These are phyloP conservation scores for Coelogynopora nodosa DNA, from an alignment of 2,888 invertebrate species.

Conservation along the genomic window DNA sequence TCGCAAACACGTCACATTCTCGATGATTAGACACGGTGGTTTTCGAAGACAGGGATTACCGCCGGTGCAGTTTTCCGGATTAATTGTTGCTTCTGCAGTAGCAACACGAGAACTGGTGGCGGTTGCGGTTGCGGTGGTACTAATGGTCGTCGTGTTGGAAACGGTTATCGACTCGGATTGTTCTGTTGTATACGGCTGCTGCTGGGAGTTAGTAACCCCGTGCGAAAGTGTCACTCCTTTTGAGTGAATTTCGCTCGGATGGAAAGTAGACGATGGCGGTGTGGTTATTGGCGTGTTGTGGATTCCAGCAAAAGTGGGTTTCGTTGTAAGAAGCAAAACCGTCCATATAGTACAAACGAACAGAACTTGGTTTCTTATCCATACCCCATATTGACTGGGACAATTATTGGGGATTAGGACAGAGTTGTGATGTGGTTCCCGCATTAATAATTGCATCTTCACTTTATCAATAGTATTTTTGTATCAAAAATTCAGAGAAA, in stretches of 20 bases:
- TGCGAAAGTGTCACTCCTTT: not conserved
- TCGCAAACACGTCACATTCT: slow-evolving; percentile 26
- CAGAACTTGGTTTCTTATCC: not conserved
- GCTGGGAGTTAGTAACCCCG: not conserved
- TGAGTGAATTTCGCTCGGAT: not conserved
- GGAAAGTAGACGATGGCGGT: not conserved
- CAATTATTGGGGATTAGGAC: not conserved
- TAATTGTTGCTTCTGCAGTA: not conserved
- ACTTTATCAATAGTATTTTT: too few species aligned
- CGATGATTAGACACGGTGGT: slow-evolving; percentile 16
- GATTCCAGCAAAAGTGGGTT: too few species aligned
- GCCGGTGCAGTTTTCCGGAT: not conserved
- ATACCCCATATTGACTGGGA: not conserved
- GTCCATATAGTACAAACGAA: not conserved
- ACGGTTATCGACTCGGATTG: too few species aligned
- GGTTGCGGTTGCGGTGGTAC: too few species aligned
- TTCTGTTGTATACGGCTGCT: too few species aligned
- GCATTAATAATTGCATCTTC: not conserved
- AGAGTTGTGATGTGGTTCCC: not conserved
- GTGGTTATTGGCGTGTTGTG: not conserved
- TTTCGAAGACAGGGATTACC: not conserved
- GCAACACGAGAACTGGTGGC: not conserved
- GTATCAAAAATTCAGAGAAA: not conserved
- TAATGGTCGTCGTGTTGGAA: too few species aligned
- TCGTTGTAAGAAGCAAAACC: not conserved